phyloP scores from a whole-genome alignment of 2,797 vertebrate genomes.

The Falco rusticolus region DNA sequence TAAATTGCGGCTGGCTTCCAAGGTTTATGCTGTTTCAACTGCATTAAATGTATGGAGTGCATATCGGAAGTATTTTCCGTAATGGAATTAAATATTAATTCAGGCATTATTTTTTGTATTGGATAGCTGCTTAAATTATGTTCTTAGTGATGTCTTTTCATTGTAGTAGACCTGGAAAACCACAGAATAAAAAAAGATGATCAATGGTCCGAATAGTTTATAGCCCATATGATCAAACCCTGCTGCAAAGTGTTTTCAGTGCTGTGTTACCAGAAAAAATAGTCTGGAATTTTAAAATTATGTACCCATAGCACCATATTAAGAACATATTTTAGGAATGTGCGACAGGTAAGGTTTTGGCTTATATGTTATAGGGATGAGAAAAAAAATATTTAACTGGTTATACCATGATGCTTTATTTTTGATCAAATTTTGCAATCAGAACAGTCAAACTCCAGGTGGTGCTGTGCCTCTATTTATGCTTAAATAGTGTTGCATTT shows the following conservation, averaged over 20 bases:
- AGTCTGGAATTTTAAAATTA: not conserved
- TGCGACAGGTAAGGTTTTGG: not conserved
- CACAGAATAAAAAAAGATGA: not conserved
- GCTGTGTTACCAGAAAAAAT: not conserved
- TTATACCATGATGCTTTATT: not conserved
- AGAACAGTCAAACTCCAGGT: conserved; percentile 57
- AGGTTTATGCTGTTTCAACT: not conserved
- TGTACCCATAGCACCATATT: not conserved
- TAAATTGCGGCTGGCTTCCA: not conserved
- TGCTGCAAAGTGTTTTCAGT: not conserved
- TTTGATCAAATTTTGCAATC: not conserved
- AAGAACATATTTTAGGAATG: not conserved
- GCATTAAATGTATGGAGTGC: not conserved
- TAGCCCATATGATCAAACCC: not conserved
- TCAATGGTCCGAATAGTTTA: not conserved
- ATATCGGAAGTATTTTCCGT: not conserved
- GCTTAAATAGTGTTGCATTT: not conserved
- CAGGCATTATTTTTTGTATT: not conserved
- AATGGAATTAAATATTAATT: not conserved
- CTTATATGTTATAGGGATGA: not conserved
- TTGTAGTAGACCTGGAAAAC: not conserved
- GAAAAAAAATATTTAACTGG: not conserved
- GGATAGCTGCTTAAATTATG: not conserved
- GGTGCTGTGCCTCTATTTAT: conserved; percentile 65
- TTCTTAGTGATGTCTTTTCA: not conserved